These are phyloP conservation scores for Phylloscopus trochiloides DNA, from an alignment of 2,113 vertebrate genomes.

Conservation along the genomic window DNA sequence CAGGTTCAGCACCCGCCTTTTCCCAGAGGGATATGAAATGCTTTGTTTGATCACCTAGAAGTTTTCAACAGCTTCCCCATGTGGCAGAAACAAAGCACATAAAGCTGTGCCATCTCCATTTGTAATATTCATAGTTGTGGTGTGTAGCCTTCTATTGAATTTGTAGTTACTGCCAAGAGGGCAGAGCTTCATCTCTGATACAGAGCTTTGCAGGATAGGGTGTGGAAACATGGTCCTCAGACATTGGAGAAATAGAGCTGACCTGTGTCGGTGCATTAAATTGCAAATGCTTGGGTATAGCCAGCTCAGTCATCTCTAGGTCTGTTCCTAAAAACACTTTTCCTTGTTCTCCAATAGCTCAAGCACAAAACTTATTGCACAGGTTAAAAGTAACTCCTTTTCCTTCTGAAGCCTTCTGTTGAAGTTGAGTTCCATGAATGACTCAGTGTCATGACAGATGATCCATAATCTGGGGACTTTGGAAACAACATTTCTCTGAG, in stretches of 20 bases:
- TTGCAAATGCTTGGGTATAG: not conserved
- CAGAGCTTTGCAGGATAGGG: not conserved
- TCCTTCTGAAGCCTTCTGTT: not conserved
- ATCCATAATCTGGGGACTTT: not conserved
- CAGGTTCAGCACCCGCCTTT: not conserved
- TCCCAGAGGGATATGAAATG: not conserved
- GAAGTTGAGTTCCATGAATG: not conserved
- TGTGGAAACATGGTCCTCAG: not conserved
- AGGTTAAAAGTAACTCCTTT: not conserved
- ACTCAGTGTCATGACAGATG: not conserved
- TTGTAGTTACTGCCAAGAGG: not conserved
- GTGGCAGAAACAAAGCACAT: not conserved
- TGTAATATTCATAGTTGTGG: not conserved
- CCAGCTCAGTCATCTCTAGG: not conserved
- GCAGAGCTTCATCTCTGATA: not conserved
- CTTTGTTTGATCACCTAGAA: not conserved
- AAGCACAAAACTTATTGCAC: not conserved
- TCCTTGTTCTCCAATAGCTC: not conserved
- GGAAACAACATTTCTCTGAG: not conserved
- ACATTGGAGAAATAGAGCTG: fast-evolving
- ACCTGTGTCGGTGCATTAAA: fast-evolving
- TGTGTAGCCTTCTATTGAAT: not conserved
- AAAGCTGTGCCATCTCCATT: not conserved
- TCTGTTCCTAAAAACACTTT: not conserved
- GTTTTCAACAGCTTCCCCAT: not conserved